These are phyloP conservation scores for Engraulis encrasicolus DNA, from an alignment of 2,113 vertebrate species.

Conservation along the genomic window DNA sequence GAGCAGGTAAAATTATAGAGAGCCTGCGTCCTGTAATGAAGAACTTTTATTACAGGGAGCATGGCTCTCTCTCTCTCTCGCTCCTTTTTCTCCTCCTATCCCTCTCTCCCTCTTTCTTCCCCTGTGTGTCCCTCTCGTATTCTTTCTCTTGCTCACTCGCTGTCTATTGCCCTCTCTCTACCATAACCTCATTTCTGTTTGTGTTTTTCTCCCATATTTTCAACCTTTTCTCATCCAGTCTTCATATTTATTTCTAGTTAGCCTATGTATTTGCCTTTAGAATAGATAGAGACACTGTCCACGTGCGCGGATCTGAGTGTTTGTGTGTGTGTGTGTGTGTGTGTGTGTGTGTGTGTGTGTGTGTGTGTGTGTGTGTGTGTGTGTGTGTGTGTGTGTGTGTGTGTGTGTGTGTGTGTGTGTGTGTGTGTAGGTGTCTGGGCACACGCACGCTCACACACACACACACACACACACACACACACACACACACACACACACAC, in stretches of 20 bases:
- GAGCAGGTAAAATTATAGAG: conserved; percentile 13
- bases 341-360: conserved; percentile 1
- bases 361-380: background rate
- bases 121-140: background rate
- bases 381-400: background rate
- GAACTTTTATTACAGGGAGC: conserved; percentile 7
- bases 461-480: background rate
- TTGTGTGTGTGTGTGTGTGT: background rate
- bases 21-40: conserved; percentile 10
- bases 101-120: background rate
- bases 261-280: background rate
- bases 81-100: background rate
- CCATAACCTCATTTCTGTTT: background rate
- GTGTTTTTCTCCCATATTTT: no score
- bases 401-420: background rate
- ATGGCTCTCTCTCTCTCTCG: background rate
- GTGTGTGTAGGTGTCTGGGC: background rate
- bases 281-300: background rate
- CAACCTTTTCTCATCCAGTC: background rate
- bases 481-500: background rate
- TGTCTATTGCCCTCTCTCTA: background rate
- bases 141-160: background rate
- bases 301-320: no score
- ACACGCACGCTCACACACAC: background rate
- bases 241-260: background rate